Percentiles rank a stretch among this genome's conserved stretches.
Evolutionary conservation across 2,888 invertebrate species (phyloP).

Genomic region (Heteropelma amictum): DNA sequence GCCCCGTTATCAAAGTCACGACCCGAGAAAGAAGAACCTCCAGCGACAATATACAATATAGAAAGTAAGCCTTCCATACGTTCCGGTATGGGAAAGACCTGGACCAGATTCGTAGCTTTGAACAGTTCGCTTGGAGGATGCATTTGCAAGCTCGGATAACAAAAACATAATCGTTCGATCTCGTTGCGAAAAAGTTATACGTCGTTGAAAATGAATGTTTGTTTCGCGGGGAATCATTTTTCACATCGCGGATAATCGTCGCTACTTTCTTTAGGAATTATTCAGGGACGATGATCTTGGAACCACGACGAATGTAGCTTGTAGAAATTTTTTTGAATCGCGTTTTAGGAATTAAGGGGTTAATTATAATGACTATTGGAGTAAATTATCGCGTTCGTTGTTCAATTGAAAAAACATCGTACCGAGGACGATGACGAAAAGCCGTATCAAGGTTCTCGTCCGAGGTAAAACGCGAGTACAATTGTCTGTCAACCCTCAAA

Average conservation of each 20-base stretch:
- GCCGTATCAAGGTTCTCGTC: constrained; percentile 38
- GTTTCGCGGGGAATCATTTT: no score
- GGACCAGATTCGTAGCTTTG: background rate
- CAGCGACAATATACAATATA: constrained; percentile 43
- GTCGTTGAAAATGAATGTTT: no score
- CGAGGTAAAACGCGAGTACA: constrained; percentile 1
- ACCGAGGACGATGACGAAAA: constrained; percentile 5
- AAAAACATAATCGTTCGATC: no score
- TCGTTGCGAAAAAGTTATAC: no score
- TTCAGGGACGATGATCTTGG: no score
- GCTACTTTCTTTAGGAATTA: no score
- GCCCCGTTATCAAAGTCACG: constrained; percentile 66
- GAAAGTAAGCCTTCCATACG: constrained; percentile 14
- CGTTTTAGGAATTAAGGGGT: no score
- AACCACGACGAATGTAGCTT: no score
- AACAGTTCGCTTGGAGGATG: background rate
- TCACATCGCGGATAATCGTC: no score
- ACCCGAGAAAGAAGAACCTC: constrained; percentile 35
- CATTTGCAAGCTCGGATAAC: background rate
- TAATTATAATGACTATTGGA: no score
- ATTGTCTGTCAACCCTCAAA: constrained; percentile 46
- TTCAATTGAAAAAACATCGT: background rate
- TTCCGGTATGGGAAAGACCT: background rate
- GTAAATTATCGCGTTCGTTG: no score
- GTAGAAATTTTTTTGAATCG: no score